Evolutionary conservation across 2,113 vertebrate genomes (phyloP).

Genomic region (Zosterops borbonicus): DNA sequence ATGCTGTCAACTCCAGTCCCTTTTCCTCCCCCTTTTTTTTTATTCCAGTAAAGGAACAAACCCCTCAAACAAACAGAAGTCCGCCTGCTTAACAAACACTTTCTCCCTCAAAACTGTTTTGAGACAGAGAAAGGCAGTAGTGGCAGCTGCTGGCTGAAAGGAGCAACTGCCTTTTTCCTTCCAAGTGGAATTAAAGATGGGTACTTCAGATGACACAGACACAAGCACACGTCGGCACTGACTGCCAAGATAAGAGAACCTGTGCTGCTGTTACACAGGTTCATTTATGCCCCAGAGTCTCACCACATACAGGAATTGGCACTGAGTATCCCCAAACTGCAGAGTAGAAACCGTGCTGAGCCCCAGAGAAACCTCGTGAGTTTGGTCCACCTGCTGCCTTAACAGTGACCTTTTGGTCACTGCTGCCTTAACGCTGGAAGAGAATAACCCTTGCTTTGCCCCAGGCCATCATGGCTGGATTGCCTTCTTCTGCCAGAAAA

Average conservation of each 20-base stretch:
- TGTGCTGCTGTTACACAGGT: neutral
- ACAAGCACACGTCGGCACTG: neutral
- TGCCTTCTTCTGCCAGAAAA: neutral
- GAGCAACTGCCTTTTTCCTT: neutral
- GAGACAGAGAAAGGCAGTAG: neutral
- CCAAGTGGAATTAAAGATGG: neutral
- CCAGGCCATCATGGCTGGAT: neutral
- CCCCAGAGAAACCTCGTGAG: neutral
- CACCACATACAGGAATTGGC: neutral
- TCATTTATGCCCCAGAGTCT: neutral
- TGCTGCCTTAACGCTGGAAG: neutral
- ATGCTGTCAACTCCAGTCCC: neutral
- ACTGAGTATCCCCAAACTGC: neutral
- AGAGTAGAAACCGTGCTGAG: neutral
- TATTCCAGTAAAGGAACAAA: neutral
- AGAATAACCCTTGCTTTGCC: neutral
- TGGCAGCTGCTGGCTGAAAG: neutral
- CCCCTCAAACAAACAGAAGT: neutral
- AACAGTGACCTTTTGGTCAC: neutral
- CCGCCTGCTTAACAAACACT: neutral
- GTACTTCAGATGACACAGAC: neutral
- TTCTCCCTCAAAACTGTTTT: neutral
- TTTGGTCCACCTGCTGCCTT: neutral
- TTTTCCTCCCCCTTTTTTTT: neutral
- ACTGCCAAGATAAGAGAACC: neutral